Evolutionary conservation across 2,888 invertebrate genomes (phyloP).

Genomic region (Xestia sexstrigata): DNA sequence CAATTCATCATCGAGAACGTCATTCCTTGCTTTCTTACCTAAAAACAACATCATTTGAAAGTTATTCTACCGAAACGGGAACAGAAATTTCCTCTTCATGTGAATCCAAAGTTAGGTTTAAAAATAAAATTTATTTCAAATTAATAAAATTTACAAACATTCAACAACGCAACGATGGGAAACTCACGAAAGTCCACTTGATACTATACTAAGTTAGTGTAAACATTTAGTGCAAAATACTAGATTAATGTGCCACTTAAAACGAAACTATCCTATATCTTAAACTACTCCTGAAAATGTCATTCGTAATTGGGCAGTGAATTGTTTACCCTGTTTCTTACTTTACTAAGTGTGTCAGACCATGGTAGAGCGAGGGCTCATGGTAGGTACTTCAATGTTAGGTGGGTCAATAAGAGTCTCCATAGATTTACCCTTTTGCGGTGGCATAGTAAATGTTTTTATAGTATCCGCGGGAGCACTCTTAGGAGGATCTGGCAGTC

Average conservation of each 20-base stretch:
- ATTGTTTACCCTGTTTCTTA: slow-evolving; percentile 43
- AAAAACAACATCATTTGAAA: slow-evolving; percentile 70
- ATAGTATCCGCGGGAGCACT: slow-evolving; percentile 85
- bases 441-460: slow-evolving; percentile 86
- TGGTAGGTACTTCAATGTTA: slow-evolving; percentile 79
- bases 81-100: slow-evolving; percentile 90
- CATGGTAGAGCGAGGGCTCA: slow-evolving; percentile 88
- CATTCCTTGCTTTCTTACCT: slow-evolving; percentile 88
- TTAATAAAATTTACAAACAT: slow-evolving; percentile 73
- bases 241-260: slow-evolving; percentile 66
- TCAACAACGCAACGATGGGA: slow-evolving; percentile 82
- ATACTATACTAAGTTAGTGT: slow-evolving; percentile 59
- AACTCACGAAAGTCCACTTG: slow-evolving; percentile 72
- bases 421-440: slow-evolving; percentile 84
- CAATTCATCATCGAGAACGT: slow-evolving; percentile 55
- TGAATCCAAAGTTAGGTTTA: slow-evolving; percentile 71
- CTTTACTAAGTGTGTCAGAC: slow-evolving; percentile 73
- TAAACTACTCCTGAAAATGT: slow-evolving; percentile 67
- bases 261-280: slow-evolving; percentile 43
- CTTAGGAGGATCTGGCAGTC: slow-evolving; percentile 84
- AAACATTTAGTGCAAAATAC: slow-evolving; percentile 71
- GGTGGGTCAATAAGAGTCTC: slow-evolving; percentile 88
- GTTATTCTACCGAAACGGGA: slow-evolving; percentile 86
- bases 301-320: slow-evolving; percentile 77
- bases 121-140: slow-evolving; percentile 66